Conservation (phyloP, 2,113 vertebrate genomes). For the Phyllostomus hastatus region DNA sequence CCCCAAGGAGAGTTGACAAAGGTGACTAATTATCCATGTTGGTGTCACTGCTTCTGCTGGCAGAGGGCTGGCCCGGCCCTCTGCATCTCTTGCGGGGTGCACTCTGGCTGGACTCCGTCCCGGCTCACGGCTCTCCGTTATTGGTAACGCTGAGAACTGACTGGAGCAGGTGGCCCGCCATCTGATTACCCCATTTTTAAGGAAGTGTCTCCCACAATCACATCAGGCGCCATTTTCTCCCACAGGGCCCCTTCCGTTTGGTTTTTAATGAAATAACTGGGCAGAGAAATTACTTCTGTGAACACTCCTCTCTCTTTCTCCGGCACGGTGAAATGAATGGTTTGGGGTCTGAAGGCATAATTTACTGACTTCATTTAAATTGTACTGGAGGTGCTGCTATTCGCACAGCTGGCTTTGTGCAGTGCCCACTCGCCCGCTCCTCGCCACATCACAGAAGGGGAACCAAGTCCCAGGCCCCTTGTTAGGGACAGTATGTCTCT, state of each 20-base stretch:
- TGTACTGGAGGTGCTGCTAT: slow-evolving; percentile 66
- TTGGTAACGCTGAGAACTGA: background rate
- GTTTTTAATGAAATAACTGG: slow-evolving; percentile 54
- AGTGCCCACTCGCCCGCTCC: background rate
- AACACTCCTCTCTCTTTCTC: slow-evolving; percentile 34
- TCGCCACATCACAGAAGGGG: background rate
- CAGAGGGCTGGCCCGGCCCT: background rate
- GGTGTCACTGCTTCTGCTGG: background rate
- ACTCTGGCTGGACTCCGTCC: background rate
- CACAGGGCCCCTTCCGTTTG: background rate
- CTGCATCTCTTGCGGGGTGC: background rate
- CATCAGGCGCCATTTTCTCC: slow-evolving; percentile 6
- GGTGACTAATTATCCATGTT: slow-evolving; percentile 12
- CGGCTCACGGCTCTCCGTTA: background rate
- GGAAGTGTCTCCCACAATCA: slow-evolving; percentile 10
- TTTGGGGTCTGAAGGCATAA: slow-evolving; percentile 57
- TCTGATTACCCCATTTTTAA: slow-evolving; percentile 40
- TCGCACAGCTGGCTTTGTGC: slow-evolving; percentile 64
- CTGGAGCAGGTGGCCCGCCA: background rate
- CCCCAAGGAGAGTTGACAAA: background rate
- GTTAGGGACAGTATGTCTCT: slow-evolving; percentile 28
- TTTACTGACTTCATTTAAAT: slow-evolving; percentile 76
- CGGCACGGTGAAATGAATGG: slow-evolving; percentile 60
- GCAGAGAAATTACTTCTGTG: slow-evolving; percentile 54
- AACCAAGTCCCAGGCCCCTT: slow-evolving; percentile 44